Evolutionary conservation across 2,797 vertebrate species (phyloP), one percentile per base, ranked within the genome.

Genomic region (Myotis daubentonii): DNA sequence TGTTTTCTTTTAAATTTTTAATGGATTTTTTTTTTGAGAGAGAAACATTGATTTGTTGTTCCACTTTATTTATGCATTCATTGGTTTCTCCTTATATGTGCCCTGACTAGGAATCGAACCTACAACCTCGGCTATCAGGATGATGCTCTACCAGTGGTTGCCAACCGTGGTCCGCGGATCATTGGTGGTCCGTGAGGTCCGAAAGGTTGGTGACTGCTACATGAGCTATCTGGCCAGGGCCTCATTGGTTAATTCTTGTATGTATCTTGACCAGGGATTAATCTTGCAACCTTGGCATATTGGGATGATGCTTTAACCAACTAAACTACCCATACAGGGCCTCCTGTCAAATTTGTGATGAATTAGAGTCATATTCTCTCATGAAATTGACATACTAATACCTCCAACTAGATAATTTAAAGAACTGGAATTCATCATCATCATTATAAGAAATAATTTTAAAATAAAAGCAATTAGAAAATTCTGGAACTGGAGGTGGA

Each of bases 311-410:
- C 49, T 53, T 20, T 53, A 36, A 76, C 47, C n/a, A 76, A 51
- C 47, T 76, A 12, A 51, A 12, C 10, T 68, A 76, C 20, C n/a
- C 7, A n/a, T 20, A n/a, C 20, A 33, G 49, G 11, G 74, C 74
- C 25, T 93, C n/a, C 95, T 75, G 68, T 66, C 53, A 81, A 60
- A 75, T 68, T 70, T 89, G 33, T 78, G 84, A 75, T 89, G 53
- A 72, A 57, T 83, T 82, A 68, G 72, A 66, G 71, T 91, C 66
- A 79, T 30, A 38, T 60, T 92, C 25, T 91, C 51, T 28, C 33
- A 75, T 51, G 53, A 93, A 72, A 84, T 68, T 76, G 33, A 9
- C 71, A 23, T 89, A 30, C 8, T 71, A 65, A 53, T 75, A 30
- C 28, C 13, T 79, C 30, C n/a, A 51, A 76, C 41, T 25, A 76